These are phyloP conservation scores for Dinomys branickii DNA, from an alignment of 2,113 vertebrate genomes.

Conservation along the genomic window DNA sequence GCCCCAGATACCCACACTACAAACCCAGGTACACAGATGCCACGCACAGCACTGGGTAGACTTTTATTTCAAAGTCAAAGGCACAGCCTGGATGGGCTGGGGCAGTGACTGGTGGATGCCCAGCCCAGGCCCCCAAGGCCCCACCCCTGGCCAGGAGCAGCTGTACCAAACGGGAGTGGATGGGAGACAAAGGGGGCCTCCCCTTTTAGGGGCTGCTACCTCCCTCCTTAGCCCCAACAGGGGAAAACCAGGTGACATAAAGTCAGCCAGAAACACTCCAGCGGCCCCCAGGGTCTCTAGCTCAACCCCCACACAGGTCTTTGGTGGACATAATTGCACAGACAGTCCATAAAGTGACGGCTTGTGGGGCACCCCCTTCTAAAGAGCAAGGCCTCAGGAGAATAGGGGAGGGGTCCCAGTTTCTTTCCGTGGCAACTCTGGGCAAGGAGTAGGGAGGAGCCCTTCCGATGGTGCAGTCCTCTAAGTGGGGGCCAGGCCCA, in stretches of 20 bases:
- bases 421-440: slow-evolving; percentile 53
- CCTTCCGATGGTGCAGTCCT: neutral
- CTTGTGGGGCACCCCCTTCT: neutral
- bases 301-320: slow-evolving; percentile 68
- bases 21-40: neutral
- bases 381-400: slow-evolving; percentile 1
- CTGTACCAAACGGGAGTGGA: slow-evolving; percentile 51
- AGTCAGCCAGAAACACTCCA: slow-evolving; percentile 57
- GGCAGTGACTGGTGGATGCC: slow-evolving; percentile 52
- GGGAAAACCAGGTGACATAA: slow-evolving; percentile 49
- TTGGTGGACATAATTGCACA: slow-evolving; percentile 81
- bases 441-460: slow-evolving; percentile 4
- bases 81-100: slow-evolving; percentile 71
- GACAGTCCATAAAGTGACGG: slow-evolving; percentile 79
- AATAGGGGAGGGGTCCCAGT: neutral
- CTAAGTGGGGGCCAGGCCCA: neutral
- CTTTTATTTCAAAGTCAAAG: slow-evolving; percentile 81
- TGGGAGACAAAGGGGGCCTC: neutral
- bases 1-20: neutral
- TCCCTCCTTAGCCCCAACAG: slow-evolving; percentile 45
- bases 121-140: slow-evolving; percentile 40
- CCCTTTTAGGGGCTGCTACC: neutral
- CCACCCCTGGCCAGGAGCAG: slow-evolving; percentile 34
- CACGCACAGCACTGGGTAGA: slow-evolving; percentile 54
- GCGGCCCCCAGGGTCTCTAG: slow-evolving; percentile 10